phyloP scores from a whole-genome alignment of 2,113 vertebrate species.

The Columba livia region DNA sequence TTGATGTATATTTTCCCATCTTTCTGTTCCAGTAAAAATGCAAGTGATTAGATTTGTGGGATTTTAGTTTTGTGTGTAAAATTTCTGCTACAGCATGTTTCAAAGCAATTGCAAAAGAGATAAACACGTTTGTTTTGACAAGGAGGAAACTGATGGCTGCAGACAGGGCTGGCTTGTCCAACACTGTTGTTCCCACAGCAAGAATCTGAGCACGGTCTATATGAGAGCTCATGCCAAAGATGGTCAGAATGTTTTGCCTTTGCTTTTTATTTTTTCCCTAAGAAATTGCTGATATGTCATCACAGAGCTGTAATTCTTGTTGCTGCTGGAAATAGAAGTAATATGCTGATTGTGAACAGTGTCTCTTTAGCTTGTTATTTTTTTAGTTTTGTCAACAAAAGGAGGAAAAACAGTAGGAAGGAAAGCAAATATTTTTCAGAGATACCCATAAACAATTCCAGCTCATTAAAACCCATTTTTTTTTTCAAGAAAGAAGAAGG shows the following conservation, averaged over 20 bases:
- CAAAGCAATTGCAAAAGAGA: background rate
- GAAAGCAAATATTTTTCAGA: background rate
- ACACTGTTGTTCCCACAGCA: constrained; percentile 11
- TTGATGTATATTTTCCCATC: background rate
- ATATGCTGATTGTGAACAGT: background rate
- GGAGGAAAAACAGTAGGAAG: background rate
- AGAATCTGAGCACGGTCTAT: background rate
- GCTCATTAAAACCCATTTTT: background rate
- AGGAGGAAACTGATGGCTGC: constrained; percentile 13
- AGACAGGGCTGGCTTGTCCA: background rate
- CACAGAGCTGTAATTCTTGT: background rate
- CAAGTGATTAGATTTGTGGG: background rate
- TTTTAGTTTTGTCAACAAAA: background rate
- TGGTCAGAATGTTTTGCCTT: background rate
- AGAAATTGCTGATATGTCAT: background rate
- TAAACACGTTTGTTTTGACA: constrained; percentile 47
- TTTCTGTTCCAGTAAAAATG: background rate
- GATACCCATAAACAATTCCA: background rate
- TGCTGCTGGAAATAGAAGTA: background rate
- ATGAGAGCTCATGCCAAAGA: background rate
- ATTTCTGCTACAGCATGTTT: background rate
- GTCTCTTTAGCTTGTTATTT: background rate
- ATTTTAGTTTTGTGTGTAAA: background rate
- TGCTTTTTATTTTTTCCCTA: background rate
- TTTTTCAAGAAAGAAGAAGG: background rate